These are phyloP conservation scores for Parauchenoglanis punctatus DNA, from an alignment of 2,797 vertebrate species.

Conservation along the genomic window DNA sequence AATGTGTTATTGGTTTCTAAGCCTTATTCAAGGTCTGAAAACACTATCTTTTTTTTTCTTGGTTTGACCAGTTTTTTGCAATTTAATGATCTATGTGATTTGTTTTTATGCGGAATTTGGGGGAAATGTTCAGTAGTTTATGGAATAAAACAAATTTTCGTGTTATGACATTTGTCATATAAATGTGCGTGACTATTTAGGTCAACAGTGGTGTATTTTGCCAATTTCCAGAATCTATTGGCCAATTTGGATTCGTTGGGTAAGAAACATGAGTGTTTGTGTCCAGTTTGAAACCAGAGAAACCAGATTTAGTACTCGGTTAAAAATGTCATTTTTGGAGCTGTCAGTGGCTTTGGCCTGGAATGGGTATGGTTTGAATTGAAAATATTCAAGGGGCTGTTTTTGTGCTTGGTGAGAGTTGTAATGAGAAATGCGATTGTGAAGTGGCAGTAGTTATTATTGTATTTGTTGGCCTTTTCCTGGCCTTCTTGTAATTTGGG, in stretches of 20 bases:
- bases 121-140: too few relatives aligned
- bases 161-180: background rate
- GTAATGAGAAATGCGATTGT: constrained; percentile 6
- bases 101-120: background rate
- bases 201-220: background rate
- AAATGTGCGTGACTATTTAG: constrained; percentile 25
- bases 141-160: too few relatives aligned
- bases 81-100: too few relatives aligned
- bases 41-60: too few relatives aligned
- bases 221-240: background rate
- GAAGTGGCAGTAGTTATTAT: constrained; percentile 12
- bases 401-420: constrained; percentile 15
- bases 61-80: too few relatives aligned
- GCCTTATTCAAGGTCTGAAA: too few relatives aligned
- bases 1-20: too few relatives aligned
- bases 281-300: background rate
- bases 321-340: background rate
- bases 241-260: background rate
- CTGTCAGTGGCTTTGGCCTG: background rate
- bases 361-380: constrained; percentile 10
- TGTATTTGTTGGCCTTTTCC: constrained; percentile 8
- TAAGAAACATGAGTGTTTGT: background rate
- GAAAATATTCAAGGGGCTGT: constrained; percentile 3
- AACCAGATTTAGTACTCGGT: background rate
- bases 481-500: background rate